Evolutionary conservation across 2,888 invertebrate species (phyloP).

Genomic region (Tineola bisselliella): DNA sequence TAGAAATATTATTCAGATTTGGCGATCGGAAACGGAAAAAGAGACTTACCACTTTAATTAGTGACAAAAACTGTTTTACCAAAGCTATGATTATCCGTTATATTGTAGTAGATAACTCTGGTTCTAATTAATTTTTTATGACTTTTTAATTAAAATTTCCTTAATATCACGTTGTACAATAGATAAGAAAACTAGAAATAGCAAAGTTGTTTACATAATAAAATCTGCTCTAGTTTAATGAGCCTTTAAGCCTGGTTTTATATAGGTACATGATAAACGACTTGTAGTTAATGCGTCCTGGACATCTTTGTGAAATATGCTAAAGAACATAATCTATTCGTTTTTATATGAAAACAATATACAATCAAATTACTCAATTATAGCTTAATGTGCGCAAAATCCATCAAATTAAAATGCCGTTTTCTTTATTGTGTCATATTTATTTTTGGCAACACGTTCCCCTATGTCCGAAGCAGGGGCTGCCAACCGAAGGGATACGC

Average conservation of each 20-base stretch:
- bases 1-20: too few relatives aligned
- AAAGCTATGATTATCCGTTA: too few relatives aligned
- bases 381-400: conserved; percentile 27
- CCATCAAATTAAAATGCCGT: conserved; percentile 57
- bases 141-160: too few relatives aligned
- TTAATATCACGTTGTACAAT: neutral
- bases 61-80: too few relatives aligned
- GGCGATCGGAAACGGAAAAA: too few relatives aligned
- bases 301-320: too few relatives aligned
- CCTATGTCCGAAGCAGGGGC: conserved; percentile 56
- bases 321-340: too few relatives aligned
- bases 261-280: neutral
- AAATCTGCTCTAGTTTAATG: neutral
- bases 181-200: neutral
- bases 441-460: conserved; percentile 55
- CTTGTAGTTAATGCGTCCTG: too few relatives aligned
- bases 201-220: neutral
- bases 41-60: too few relatives aligned
- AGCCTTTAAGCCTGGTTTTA: neutral
- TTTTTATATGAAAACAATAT: neutral
- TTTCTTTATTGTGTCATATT: conserved; percentile 54
- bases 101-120: too few relatives aligned
- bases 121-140: too few relatives aligned
- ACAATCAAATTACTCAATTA: neutral
- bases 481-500: conserved; percentile 50